phyloP scores from a whole-genome alignment of 2,888 invertebrate species.

The Mythimna albipuncta region DNA sequence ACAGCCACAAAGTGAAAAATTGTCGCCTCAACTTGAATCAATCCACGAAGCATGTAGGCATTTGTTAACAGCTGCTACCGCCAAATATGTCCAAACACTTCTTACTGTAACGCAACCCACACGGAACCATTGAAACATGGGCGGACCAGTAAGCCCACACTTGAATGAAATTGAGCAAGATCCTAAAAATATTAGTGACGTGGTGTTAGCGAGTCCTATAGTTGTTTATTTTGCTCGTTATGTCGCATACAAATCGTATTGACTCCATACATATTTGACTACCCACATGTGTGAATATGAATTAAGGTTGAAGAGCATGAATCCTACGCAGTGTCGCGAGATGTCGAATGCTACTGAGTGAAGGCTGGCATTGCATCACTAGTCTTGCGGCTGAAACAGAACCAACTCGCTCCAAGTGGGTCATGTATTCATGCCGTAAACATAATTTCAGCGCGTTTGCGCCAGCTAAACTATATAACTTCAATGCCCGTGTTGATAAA shows the following conservation, averaged over 20 bases:
- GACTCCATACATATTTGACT: slow-evolving; percentile 49
- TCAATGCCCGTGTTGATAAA: slow-evolving; percentile 75
- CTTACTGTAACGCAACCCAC: slow-evolving; percentile 75
- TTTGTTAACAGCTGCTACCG: slow-evolving; percentile 61
- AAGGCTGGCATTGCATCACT: slow-evolving; percentile 81
- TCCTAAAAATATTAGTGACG: slow-evolving; percentile 80
- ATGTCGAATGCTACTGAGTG: slow-evolving; percentile 68
- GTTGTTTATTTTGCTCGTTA: slow-evolving; percentile 68
- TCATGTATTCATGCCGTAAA: slow-evolving; percentile 83
- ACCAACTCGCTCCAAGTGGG: slow-evolving; percentile 83
- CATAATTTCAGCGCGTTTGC: slow-evolving; percentile 78
- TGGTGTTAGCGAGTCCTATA: slow-evolving; percentile 68
- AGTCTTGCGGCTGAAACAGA: slow-evolving; percentile 76
- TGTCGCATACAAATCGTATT: slow-evolving; percentile 59
- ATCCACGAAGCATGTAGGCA: slow-evolving; percentile 48
- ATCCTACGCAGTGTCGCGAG: slow-evolving; percentile 71
- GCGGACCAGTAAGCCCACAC: slow-evolving; percentile 85
- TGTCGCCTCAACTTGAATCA: slow-evolving; percentile 53
- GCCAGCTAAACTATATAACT: slow-evolving; percentile 69
- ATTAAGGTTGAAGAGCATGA: slow-evolving; percentile 64
- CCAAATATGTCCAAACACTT: slow-evolving; percentile 76
- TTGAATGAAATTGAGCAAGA: slow-evolving; percentile 75
- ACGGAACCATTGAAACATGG: slow-evolving; percentile 69
- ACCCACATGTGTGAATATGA: slow-evolving; percentile 60
- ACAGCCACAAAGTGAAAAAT: slow-evolving; percentile 47